phyloP scores from a whole-genome alignment of 2,797 vertebrate species.

The Otolemur crassicaudatus region DNA sequence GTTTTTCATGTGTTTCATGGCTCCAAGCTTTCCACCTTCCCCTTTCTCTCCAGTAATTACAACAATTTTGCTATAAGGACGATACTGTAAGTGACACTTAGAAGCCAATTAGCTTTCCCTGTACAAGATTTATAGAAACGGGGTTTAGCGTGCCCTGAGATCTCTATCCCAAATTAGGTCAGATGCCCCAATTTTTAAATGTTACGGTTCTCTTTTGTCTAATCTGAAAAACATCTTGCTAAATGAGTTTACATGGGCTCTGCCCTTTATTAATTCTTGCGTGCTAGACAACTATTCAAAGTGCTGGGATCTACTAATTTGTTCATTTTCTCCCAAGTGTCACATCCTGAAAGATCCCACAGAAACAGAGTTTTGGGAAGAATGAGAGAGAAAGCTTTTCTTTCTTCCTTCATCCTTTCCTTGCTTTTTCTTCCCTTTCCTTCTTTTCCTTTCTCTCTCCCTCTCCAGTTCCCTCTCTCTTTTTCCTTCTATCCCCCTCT shows the following conservation, averaged over 20 bases:
- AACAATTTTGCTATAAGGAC: conserved; percentile 16
- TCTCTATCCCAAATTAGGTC: conserved; percentile 66
- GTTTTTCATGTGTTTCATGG: conserved; percentile 16
- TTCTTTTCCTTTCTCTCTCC: accelerated
- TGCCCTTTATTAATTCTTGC: conserved; percentile 50
- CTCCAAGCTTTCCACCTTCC: background rate
- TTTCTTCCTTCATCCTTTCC: background rate
- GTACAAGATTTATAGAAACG: conserved; percentile 68
- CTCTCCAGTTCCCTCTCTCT: background rate
- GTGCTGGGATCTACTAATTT: conserved; percentile 34
- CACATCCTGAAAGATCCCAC: background rate
- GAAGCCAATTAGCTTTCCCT: conserved; percentile 73
- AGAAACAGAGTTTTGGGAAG: conserved; percentile 68
- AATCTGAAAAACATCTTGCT: conserved; percentile 35
- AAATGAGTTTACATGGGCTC: conserved; percentile 43
- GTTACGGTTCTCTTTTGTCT: background rate
- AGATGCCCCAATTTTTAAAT: conserved; percentile 60
- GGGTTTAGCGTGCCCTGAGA: conserved; percentile 45
- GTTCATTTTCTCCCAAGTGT: background rate
- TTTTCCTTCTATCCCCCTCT: background rate
- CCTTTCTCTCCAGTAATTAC: conserved; percentile 49
- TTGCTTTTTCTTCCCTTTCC: accelerated
- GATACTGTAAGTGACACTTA: conserved; percentile 36
- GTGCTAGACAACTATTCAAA: conserved; percentile 12
- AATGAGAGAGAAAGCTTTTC: background rate